Conservation (phyloP, 2,797 vertebrate species). For the Gobio occitaniae region DNA sequence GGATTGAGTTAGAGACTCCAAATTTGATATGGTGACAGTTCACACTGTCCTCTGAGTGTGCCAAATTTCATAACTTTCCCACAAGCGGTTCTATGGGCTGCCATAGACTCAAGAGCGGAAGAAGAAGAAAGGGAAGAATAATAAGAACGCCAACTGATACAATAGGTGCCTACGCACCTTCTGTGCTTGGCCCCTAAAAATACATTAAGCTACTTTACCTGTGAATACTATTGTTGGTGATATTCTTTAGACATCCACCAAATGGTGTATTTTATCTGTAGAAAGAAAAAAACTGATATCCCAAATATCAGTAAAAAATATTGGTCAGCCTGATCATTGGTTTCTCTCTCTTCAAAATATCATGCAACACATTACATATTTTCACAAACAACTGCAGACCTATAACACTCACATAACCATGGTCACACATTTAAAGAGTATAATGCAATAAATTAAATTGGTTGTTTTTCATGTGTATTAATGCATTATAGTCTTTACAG, state of each 20-base stretch:
- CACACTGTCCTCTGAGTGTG: too few relatives aligned
- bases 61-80: too few relatives aligned
- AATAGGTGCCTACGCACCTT: neutral
- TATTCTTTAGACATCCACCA: neutral
- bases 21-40: neutral
- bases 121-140: neutral
- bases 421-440: neutral
- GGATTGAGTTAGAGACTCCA: neutral
- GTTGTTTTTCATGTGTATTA: neutral
- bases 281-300: too few relatives aligned
- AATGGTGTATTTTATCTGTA: neutral
- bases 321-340: too few relatives aligned
- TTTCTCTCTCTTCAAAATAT: neutral
- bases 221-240: too few relatives aligned
- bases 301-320: too few relatives aligned
- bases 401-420: neutral
- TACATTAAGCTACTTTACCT: too few relatives aligned
- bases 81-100: neutral
- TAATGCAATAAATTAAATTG: neutral
- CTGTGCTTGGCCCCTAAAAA: too few relatives aligned
- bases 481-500: neutral
- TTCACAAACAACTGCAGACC: neutral
- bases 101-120: neutral
- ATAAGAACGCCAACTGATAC: too few relatives aligned
- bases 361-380: neutral